Base-by-base conservation (phyloP, 1,140 invertebrate genomes). In the Phymastichus coffea region DNA sequence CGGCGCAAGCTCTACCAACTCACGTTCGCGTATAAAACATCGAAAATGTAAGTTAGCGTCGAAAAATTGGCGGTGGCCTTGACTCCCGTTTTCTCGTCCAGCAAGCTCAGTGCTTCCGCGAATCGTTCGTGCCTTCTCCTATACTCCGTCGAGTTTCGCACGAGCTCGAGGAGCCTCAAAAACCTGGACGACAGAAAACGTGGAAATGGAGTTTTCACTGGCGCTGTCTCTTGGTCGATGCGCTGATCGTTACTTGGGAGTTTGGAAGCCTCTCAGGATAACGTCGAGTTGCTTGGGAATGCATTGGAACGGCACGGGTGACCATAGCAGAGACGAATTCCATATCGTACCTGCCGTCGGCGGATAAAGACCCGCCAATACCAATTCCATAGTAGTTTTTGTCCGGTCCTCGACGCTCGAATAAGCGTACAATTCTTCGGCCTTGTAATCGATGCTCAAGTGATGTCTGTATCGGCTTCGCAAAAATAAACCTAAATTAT, bases 311-410 rank as follows among this genome's bases (percentile, higher is more conserved):
- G 83, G 82, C 40, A 84, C 74, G 0, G 83, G 83, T 64, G 83
- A 79, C 83, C 83, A 84, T 26, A 76, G 72, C 10, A 84, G 60
- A 17, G 66, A 26, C 9, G 80, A 70, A 54, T 81, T 73, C 81
- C 82, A 83, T 25, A 65, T 66, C 47, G 82, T 78, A 1, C 72
- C 66, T 3, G 64, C 63, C 33, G 66, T 56, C 3, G 83, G 83
- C 33, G 81, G 81, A 59, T 78, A 84, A 53, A 85, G 59, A 2
- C 78, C 82, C 0, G 82, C 78, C 17, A 86, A 61, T 1, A 80
- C 79, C 1, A 83, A 68, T 26, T 83, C 68, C 1, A 72, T 78
- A 2, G 79, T 81, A 82, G 84, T 84, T 68, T 84, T 82, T 2
- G 84, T 85, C 8, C 83, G 71, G 10, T 79, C 78, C 55, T 71